phyloP scores from a whole-genome alignment of 2,888 invertebrate species.

The Hirtodrosophila histrioides region DNA sequence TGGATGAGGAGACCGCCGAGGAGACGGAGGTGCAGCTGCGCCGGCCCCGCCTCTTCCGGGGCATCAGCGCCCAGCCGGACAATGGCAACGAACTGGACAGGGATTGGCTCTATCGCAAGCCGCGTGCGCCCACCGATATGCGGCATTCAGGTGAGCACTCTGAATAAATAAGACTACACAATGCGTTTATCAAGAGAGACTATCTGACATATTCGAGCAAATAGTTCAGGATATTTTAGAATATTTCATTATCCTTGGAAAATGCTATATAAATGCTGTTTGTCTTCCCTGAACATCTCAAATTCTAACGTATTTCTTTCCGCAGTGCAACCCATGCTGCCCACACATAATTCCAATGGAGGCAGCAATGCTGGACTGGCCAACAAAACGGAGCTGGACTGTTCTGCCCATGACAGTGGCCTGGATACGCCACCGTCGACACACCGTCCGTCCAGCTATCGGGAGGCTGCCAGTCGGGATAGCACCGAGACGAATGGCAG shows the following conservation, averaged over 20 bases:
- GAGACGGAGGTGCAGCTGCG: conserved; percentile 83
- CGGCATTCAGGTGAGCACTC: conserved; percentile 82
- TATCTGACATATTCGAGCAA: too few relatives aligned
- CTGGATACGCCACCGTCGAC: conserved; percentile 85
- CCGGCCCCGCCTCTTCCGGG: conserved; percentile 78
- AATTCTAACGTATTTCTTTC: background rate
- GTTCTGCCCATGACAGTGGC: conserved; percentile 85
- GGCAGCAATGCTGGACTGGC: conserved; percentile 58
- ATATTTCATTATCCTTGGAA: too few relatives aligned
- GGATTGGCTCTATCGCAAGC: conserved; percentile 84
- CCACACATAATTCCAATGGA: conserved; percentile 59
- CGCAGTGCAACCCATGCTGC: conserved; percentile 85
- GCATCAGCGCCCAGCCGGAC: conserved; percentile 76
- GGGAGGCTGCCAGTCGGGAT: conserved; percentile 81
- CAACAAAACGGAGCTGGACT: conserved; percentile 86
- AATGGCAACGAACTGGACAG: conserved; percentile 83
- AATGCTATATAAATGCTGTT: background rate
- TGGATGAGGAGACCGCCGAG: conserved; percentile 83
- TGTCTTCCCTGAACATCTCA: background rate
- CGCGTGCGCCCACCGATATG: conserved; percentile 83
- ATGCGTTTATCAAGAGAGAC: too few relatives aligned
- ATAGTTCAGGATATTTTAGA: too few relatives aligned
- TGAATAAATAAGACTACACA: too few relatives aligned
- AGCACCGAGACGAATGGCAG: conserved; percentile 83
- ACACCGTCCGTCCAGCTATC: conserved; percentile 84